A percentile compares a stretch with the other conserved stretches of the same genome.
phyloP scores from a whole-genome alignment of 2,888 invertebrate genomes.

The Scaptomyza cyrtandrae region DNA sequence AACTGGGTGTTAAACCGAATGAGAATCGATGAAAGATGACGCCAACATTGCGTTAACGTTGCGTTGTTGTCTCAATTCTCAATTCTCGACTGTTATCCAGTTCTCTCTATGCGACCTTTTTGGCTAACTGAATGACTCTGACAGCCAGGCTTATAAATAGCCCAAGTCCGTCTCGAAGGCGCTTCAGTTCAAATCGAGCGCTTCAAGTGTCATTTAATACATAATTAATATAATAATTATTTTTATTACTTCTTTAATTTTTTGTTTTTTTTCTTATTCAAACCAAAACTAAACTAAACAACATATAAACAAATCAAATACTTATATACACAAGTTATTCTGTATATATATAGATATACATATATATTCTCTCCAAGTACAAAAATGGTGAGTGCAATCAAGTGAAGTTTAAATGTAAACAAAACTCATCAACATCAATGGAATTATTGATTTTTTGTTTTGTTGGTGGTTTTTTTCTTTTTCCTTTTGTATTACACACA shows the following conservation, averaged over 20 bases:
- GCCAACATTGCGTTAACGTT: constrained; percentile 61
- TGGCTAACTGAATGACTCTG: constrained; percentile 25
- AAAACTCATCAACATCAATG: constrained; percentile 31
- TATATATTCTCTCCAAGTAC: constrained; percentile 11
- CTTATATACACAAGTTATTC: background rate
- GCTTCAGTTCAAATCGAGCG: constrained; percentile 71
- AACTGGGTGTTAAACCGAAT: constrained; percentile 36
- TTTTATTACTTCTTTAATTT: constrained; percentile 16
- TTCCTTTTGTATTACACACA: constrained; percentile 41
- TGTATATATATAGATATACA: constrained; percentile 2
- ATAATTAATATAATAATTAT: background rate
- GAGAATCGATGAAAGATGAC: constrained; percentile 56
- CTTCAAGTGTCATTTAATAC: constrained; percentile 47
- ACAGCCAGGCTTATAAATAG: constrained; percentile 69
- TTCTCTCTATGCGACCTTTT: constrained; percentile 45
- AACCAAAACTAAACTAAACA: background rate
- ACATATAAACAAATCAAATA: constrained; percentile 12
- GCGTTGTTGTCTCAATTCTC: constrained; percentile 13
- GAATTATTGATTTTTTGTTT: constrained; percentile 8
- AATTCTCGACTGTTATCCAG: constrained; percentile 70
- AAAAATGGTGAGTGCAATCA: constrained; percentile 54
- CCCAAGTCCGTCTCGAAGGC: constrained; percentile 59
- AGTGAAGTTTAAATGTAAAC: constrained; percentile 45
- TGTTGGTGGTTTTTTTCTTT: constrained; percentile 1
- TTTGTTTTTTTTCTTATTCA: too few relatives aligned